phyloP scores from a whole-genome alignment of 2,113 vertebrate species.

The Anarhynchus alexandrinus region DNA sequence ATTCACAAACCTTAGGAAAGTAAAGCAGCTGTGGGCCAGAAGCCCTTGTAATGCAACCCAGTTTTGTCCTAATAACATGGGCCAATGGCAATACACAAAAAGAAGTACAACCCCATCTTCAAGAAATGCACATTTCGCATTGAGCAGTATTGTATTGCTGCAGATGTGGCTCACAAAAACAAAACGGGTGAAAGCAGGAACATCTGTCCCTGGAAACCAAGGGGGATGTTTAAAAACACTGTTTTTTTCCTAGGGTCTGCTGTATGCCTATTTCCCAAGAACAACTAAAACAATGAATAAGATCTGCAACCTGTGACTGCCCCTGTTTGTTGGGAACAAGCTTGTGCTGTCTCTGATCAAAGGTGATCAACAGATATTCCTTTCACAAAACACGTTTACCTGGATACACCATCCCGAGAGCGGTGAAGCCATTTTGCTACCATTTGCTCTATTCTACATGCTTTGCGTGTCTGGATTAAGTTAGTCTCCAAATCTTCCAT shows the following conservation, averaged over 20 bases:
- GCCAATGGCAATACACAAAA: neutral
- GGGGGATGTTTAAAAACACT: neutral
- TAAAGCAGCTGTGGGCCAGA: neutral
- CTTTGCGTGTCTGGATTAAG: conserved; percentile 84
- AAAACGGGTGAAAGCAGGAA: neutral
- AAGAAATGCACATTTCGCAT: neutral
- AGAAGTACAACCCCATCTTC: neutral
- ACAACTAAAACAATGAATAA: accelerated
- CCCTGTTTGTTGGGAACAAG: neutral
- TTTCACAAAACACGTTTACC: conserved; percentile 68
- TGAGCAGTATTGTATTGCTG: neutral
- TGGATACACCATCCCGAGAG: conserved; percentile 84
- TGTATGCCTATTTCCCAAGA: neutral
- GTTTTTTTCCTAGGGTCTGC: neutral
- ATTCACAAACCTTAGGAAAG: neutral
- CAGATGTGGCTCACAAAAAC: neutral
- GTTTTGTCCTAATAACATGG: neutral
- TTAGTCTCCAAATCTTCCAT: conserved; percentile 95
- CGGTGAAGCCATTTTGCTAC: conserved; percentile 94
- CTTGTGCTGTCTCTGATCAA: neutral
- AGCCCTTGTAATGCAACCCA: neutral
- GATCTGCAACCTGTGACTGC: neutral
- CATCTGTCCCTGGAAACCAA: neutral
- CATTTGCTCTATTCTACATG: conserved; percentile 92
- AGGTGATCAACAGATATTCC: neutral